Conservation (phyloP, 2,113 vertebrate genomes). For the Fulica atra region DNA sequence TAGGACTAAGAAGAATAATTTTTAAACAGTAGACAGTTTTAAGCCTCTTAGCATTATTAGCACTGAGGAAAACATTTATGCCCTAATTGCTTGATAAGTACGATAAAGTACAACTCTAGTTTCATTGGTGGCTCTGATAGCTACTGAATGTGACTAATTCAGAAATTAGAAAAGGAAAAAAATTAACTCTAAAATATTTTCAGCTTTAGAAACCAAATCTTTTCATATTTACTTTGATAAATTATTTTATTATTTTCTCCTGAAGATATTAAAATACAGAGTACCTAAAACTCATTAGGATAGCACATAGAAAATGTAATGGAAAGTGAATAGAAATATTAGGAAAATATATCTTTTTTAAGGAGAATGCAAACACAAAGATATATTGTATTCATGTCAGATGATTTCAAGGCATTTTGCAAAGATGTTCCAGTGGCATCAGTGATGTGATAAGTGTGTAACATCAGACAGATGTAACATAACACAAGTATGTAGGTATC, state of each 20-base stretch:
- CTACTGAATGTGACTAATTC: not conserved
- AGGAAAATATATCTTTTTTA: not conserved
- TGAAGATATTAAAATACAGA: not conserved
- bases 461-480: not conserved
- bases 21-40: not conserved
- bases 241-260: not conserved
- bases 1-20: not conserved
- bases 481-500: not conserved
- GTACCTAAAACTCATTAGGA: not conserved
- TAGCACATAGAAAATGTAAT: not conserved
- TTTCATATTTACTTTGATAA: not conserved
- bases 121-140: not conserved
- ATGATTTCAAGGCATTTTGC: not conserved
- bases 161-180: not conserved
- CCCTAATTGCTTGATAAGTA: not conserved
- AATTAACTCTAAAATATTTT: not conserved
- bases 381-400: not conserved
- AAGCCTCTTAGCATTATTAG: not conserved
- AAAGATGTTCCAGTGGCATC: not conserved
- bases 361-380: not conserved
- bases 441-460: too few species aligned
- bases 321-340: not conserved
- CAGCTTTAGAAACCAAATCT: not conserved
- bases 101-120: not conserved
- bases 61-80: not conserved